These are phyloP conservation scores for Agonopterix alstromeriana DNA, from an alignment of 2,888 invertebrate genomes.

Conservation along the genomic window DNA sequence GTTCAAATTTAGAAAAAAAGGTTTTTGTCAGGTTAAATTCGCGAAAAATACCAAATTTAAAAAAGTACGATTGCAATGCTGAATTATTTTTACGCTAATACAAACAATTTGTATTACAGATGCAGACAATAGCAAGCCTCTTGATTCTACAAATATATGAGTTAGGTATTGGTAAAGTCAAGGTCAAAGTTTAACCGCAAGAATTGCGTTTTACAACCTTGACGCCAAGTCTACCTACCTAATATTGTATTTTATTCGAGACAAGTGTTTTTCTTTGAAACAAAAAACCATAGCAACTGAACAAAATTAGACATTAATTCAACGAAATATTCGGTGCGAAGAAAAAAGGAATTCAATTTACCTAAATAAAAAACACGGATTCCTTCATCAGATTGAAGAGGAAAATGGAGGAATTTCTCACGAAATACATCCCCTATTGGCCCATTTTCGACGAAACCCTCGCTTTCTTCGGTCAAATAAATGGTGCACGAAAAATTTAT, in stretches of 20 bases:
- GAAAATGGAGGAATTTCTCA: conserved; percentile 19
- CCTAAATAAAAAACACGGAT: conserved; percentile 13
- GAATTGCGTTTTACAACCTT: conserved; percentile 13
- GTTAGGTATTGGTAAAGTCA: conserved; percentile 7
- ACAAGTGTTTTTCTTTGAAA: no score
- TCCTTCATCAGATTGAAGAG: conserved; percentile 11
- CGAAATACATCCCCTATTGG: conserved; percentile 28
- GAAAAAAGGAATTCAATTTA: conserved; percentile 13
- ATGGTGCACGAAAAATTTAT: conserved; percentile 66
- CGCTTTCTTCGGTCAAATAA: conserved; percentile 53
- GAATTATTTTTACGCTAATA: no score
- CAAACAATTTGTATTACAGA: no score
- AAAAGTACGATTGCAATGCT: no score
- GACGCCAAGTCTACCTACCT: background rate
- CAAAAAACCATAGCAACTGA: no score
- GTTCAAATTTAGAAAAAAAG: no score
- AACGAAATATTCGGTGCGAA: background rate
- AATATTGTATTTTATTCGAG: no score
- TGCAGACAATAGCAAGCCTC: no score
- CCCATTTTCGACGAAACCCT: conserved; percentile 38
- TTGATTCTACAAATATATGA: no score
- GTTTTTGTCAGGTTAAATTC: no score
- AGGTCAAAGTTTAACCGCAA: conserved; percentile 8
- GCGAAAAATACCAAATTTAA: no score
- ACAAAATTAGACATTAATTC: background rate